Percentiles rank a stretch among this genome's conserved stretches.
Evolutionary conservation across 1,140 invertebrate genomes (phyloP).

Genomic region (Ctenoplectra terminalis): DNA sequence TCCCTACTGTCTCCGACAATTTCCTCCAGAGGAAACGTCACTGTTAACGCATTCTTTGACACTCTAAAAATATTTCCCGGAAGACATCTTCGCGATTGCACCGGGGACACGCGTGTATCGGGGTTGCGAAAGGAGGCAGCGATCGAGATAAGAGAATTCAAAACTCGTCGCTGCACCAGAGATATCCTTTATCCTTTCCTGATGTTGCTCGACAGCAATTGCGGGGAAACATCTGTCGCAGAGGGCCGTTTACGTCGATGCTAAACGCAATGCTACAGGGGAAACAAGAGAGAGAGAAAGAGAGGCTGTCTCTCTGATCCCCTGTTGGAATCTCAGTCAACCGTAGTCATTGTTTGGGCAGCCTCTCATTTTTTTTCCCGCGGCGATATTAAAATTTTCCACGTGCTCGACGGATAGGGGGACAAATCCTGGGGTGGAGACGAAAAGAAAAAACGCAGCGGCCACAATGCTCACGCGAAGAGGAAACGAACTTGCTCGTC

Average conservation of each 20-base stretch:
- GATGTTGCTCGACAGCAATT: neutral
- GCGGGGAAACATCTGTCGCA: slow-evolving; percentile 15
- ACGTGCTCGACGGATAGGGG: slow-evolving; percentile 17
- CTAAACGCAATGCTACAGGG: neutral
- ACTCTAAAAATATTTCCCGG: neutral
- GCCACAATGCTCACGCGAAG: neutral
- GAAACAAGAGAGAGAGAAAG: neutral
- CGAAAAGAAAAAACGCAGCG: neutral
- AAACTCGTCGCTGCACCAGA: neutral
- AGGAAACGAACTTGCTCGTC: no score
- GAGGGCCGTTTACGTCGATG: neutral
- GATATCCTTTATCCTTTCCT: slow-evolving; percentile 3
- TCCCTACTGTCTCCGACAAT: no score
- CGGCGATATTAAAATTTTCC: slow-evolving; percentile 47
- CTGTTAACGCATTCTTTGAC: neutral
- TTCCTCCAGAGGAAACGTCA: neutral
- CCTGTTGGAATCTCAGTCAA: neutral
- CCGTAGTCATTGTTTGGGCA: slow-evolving; percentile 6
- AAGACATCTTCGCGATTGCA: neutral
- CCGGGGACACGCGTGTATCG: neutral
- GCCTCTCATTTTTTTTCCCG: neutral
- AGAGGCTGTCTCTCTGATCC: neutral
- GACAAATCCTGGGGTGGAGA: neutral
- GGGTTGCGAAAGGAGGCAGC: neutral
- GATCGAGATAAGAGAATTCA: slow-evolving; percentile 11